phyloP scores from a whole-genome alignment of 2,888 invertebrate genomes.

The Hydrotaea diabolus region DNA sequence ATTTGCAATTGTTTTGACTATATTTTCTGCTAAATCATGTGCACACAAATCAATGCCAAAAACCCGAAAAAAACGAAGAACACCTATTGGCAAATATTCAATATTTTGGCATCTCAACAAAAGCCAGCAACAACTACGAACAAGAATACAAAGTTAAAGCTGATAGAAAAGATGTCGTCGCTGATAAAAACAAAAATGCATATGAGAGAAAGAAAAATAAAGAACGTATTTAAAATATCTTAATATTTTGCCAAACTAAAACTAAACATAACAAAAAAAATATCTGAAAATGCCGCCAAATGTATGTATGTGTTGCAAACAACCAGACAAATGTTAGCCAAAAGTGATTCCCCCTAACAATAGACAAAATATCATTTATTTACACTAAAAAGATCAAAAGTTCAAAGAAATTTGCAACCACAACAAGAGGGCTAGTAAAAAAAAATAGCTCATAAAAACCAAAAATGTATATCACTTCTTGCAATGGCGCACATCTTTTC shows the following conservation, averaged over 20 bases:
- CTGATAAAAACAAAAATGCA: background rate
- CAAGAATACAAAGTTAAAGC: slow-evolving; percentile 44
- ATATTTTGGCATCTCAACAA: slow-evolving; percentile 1
- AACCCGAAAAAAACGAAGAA: background rate
- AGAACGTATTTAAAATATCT: too few relatives aligned
- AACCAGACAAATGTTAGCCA: background rate
- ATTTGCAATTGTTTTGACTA: background rate
- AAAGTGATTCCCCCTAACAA: background rate
- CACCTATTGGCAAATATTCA: slow-evolving; percentile 32
- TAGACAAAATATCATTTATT: background rate
- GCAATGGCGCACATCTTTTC: too few relatives aligned
- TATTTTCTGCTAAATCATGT: slow-evolving; percentile 49
- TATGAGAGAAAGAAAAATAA: background rate
- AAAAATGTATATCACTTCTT: background rate
- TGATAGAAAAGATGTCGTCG: background rate
- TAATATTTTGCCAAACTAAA: slow-evolving; percentile 14
- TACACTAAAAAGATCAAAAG: slow-evolving; percentile 32
- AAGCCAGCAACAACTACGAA: background rate
- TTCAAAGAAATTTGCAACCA: slow-evolving; percentile 30
- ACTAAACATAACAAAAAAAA: slow-evolving; percentile 10
- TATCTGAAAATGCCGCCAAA: too few relatives aligned
- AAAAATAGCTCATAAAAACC: background rate
- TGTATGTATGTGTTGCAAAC: too few relatives aligned
- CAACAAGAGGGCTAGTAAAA: background rate
- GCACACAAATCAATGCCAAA: slow-evolving; percentile 54